Conservation (phyloP, 2,888 invertebrate species). For the Mythimna loreyi region DNA sequence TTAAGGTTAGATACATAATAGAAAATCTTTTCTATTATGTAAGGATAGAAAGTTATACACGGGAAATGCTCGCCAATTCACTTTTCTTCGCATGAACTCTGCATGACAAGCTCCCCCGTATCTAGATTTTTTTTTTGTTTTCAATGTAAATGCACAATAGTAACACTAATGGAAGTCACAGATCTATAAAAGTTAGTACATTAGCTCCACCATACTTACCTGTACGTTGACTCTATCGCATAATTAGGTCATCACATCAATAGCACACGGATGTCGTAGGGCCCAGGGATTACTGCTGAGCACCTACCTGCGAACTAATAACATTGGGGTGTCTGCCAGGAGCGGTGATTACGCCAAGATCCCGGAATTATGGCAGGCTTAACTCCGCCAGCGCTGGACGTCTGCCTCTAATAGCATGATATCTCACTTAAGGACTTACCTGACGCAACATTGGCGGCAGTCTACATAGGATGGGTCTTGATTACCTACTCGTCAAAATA, state of each 20-base stretch:
- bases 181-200: not conserved
- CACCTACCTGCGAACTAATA: slow-evolving; percentile 38
- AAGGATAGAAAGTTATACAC: no score
- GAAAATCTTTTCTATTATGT: no score
- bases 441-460: not conserved
- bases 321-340: slow-evolving; percentile 25
- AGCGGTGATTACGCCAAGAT: slow-evolving; percentile 36
- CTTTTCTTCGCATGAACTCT: no score
- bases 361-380: slow-evolving; percentile 39
- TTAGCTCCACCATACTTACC: no score
- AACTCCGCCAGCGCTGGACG: slow-evolving; percentile 15
- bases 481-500: not conserved
- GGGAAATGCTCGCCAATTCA: no score
- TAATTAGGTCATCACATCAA: slow-evolving; percentile 17
- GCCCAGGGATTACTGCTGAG: slow-evolving; percentile 20
- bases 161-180: not conserved
- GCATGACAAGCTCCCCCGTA: no score
- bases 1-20: no score
- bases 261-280: not conserved
- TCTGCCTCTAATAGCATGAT: slow-evolving; percentile 1
- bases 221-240: not conserved
- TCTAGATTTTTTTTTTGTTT: no score
- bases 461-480: not conserved
- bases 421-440: slow-evolving; percentile 8
- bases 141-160: not conserved